Evolutionary conservation across 2,888 invertebrate genomes (phyloP), one percentile per base, ranked within the genome.

Genomic region (Patella caerulea): DNA sequence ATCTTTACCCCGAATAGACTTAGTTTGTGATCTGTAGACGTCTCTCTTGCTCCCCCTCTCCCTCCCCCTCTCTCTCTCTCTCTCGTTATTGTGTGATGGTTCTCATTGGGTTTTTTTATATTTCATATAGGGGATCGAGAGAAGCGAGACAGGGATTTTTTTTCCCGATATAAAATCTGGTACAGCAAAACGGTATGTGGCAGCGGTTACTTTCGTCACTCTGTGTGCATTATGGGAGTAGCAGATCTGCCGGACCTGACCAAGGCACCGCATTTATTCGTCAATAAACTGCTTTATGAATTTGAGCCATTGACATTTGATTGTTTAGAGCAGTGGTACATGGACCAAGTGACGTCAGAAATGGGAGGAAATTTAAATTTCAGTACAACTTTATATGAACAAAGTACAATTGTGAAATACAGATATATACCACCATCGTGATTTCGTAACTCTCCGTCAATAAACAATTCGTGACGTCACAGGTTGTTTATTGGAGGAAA

Each of bases 281-380:
- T 83, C 69, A 90, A 90, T 79, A 90, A 90, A 77, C 83, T 90
- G 69, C 83, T 90, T 76, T 53, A 83, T n/a, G 79, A 84, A 69
- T 83, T 81, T 74, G 81, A 90, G 78, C 86, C 86, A 2, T 78
- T 86, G 14, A 83, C 88, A 1, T 83, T 83, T 29, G 82, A 83
- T 70, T 89, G 90, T 78, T 69, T 90, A 72, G 88, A 87, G 73
- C 86, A 89, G 75, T 75, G 79, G 70, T 82, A 86, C 17, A 83
- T 74, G 71, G 84, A 84, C 77, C 71, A 80, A 69, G 77, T 79
- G 1, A 76, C 77, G 5, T 77, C 79, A 19, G 80, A 80, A 73
- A 73, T 55, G 17, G 12, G 59, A 3, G 79, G 82, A 15, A 45
- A 45, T 1, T 52, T 65, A 71, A 54, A 65, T 2, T 79, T 79